A percentile compares a stretch with the other conserved stretches of the same genome.
Evolutionary conservation across 2,113 vertebrate species (phyloP).

Genomic region (Harpagus bidentatus): DNA sequence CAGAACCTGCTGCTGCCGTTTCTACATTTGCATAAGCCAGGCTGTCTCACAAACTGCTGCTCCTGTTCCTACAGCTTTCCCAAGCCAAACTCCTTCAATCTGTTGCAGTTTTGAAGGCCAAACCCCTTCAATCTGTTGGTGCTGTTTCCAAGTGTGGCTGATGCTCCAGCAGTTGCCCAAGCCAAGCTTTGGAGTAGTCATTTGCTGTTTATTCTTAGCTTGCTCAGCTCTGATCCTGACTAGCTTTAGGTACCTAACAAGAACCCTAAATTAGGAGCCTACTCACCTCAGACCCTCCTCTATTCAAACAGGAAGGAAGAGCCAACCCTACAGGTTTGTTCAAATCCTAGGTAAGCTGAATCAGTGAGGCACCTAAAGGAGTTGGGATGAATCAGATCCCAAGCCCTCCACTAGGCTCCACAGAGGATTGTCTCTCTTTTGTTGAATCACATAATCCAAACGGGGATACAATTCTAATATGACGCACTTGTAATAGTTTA

Average conservation of each 20-base stretch:
- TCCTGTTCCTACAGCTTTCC: conserved; percentile 47
- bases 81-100: conserved; percentile 63
- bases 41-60: conserved; percentile 61
- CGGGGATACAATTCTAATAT: not conserved
- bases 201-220: conserved; percentile 39
- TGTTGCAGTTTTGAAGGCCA: conserved; percentile 63
- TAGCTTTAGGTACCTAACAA: not conserved
- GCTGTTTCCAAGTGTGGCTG: conserved; percentile 50
- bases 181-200: conserved; percentile 16
- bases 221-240: not conserved
- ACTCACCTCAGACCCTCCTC: not conserved
- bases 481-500: not conserved
- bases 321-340: not conserved
- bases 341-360: not conserved
- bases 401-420: not conserved
- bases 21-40: conserved; percentile 51
- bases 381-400: not conserved
- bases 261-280: not conserved
- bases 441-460: not conserved
- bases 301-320: not conserved
- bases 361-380: not conserved
- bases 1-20: conserved; percentile 57
- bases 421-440: not conserved
- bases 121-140: conserved; percentile 60
- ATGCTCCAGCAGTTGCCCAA: conserved; percentile 57